Base-by-base conservation (phyloP, 2,797 vertebrate species). In the Molossus alvarezi region DNA sequence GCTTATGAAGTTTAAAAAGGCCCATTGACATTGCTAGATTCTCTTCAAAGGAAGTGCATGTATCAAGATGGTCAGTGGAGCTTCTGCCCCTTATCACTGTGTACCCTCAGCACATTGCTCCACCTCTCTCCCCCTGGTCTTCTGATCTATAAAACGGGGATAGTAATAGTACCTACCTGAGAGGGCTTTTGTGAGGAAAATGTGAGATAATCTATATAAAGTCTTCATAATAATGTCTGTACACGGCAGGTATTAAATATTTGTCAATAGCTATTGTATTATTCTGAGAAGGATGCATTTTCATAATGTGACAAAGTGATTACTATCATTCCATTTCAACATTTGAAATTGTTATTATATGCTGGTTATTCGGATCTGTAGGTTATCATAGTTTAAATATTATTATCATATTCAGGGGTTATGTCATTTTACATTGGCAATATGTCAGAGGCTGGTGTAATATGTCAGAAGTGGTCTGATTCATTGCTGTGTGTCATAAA, bases 391-490 rank as follows among this genome's bases (percentile, higher is more conserved):
- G 92, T 97, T 86, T 57, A 69, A 89, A 73, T n/a, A 18, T 77
- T 88, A 79, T 77, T 88, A 79, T 84, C 41, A 20, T 79, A 95
- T 95, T 97, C 91, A 94, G 91, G 41, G 88, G 90, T 96, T 97
- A 57, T 91, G 97, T 97, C 95, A 73, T 95, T 96, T 98, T 95
- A 72, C 57, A 64, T 95, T 97, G 98, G 94, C 97, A 88, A 77
- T 79, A 5, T 94, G 96, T 97, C 95, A 95, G 60, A 91, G 89
- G 95, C 83, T 88, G 83, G 85, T 97, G 96, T 97, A 88, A 84
- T 25, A 25, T 92, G 97, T 97, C 97, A 95, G 89, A 97, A 97
- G 80, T 86, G 60, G 87, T 98, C 97, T 97, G 90, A 82, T 80
- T 89, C 95, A 76, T 55, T 80, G 71, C 87, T 33, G 89, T 27